These are phyloP conservation scores for Camponotus vicinus DNA, from an alignment of 1,140 invertebrate genomes.

Conservation along the genomic window DNA sequence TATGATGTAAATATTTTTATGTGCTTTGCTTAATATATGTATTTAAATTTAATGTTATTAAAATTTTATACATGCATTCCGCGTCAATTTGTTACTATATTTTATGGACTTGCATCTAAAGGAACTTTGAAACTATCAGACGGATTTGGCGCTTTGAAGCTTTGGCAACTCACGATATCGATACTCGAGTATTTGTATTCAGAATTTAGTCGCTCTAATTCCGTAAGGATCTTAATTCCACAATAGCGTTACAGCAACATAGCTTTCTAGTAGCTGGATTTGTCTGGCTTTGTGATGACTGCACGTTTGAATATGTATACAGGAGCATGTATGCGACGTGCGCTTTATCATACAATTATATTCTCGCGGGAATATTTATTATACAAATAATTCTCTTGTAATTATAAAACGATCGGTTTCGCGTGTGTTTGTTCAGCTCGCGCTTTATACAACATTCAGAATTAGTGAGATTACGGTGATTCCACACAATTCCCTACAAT, in stretches of 20 bases:
- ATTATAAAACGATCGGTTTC: background rate
- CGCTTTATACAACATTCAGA: background rate
- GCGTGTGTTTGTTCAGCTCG: background rate
- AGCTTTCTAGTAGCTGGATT: constrained; percentile 16
- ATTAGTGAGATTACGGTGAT: background rate
- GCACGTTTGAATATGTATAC: background rate
- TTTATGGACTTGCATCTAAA: background rate
- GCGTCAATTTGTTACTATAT: background rate
- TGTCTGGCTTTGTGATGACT: constrained; percentile 25
- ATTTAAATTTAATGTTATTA: background rate
- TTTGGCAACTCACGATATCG: constrained; percentile 47
- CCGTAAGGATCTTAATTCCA: constrained; percentile 48
- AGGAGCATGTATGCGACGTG: background rate
- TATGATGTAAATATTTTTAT: background rate
- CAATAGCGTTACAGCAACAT: constrained; percentile 27
- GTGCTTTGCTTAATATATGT: background rate
- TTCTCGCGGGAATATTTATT: background rate
- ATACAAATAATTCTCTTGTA: background rate
- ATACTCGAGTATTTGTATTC: constrained; percentile 31
- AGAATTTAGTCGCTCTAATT: constrained; percentile 43
- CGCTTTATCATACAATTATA: background rate
- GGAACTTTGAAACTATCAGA: constrained; percentile 18
- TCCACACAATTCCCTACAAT: background rate
- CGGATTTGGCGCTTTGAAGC: constrained; percentile 39
- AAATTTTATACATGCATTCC: background rate